Conservation (phyloP, 2,797 vertebrate genomes). For the Hirundo rustica region DNA sequence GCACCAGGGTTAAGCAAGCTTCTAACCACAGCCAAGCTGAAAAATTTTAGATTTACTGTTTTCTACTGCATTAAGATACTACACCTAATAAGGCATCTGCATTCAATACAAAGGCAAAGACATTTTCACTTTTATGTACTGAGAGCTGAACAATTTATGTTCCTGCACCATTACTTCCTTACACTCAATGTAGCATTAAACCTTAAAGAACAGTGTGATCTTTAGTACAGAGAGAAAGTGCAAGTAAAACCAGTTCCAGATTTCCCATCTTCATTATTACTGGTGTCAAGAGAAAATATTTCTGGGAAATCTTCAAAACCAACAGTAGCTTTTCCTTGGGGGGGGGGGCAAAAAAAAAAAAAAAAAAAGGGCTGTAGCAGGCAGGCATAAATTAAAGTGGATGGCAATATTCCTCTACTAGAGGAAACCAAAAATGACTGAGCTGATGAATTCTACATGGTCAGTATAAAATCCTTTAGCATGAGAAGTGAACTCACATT, state of each 20-base stretch:
- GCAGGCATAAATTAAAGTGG: not conserved
- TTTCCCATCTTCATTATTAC: not conserved
- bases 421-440: not conserved
- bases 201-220: not conserved
- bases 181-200: not conserved
- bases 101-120: not conserved
- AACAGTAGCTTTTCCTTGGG: not conserved
- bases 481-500: not conserved
- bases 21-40: not conserved
- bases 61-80: not conserved
- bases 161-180: not conserved
- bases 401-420: not conserved
- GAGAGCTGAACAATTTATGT: not conserved
- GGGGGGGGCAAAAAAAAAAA: not conserved
- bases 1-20: not conserved
- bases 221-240: not conserved
- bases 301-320: not conserved
- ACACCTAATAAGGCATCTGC: not conserved
- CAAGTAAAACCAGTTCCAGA: not conserved
- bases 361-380: not conserved
- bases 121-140: not conserved
- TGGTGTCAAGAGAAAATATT: not conserved
- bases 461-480: not conserved
- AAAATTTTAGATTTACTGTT: not conserved
- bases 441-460: not conserved